Evolutionary conservation across 2,888 invertebrate species (phyloP), one percentile per base, ranked within the genome.

Genomic region (Scaptomyza flava): DNA sequence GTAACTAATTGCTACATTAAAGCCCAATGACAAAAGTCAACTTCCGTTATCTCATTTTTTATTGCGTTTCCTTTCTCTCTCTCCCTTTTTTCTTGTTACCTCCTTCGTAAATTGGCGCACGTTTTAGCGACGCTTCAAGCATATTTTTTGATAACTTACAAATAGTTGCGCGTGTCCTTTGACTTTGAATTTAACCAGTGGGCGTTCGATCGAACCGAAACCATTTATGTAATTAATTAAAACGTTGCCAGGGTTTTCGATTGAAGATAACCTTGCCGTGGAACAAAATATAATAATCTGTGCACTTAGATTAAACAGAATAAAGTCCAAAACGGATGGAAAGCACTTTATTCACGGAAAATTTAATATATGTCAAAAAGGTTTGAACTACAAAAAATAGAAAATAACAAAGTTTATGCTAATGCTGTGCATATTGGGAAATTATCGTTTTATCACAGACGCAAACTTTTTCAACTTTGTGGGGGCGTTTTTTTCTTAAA

Each of bases 211-310:
- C 60, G 53, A 56, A 57, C 53, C 33, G 23, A 20, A n/a, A 12
- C 14, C 58, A 71, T 72, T 69, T 74, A 48, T 54, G 57, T 53
- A 83, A 75, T 75, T 77, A 80, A 78, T 81, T 68, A 68, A 54
- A 46, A 54, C 53, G 54, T 60, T 79, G 65, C 50, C 36, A 31
- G 52, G 57, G 27, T 54, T 64, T 73, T 63, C 42, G 41, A 53
- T 63, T 7, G 8, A 56, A 41, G 46, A 58, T 51, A 42, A 34
- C 30, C 58, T 47, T 30, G 75, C 34, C 47, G n/a, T 38, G 11
- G 11, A 9, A 45, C 52, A 34, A 47, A 54, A 36, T 59, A 51
- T 33, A 7, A 41, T 41, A 48, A 48, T 14, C 36, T 36, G 47
- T 30, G 38, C 6, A 45, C 33, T 33, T 45, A 12, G 6, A 38